A percentile compares a stretch with the other conserved stretches of the same genome.
Conservation (phyloP, 23 tunicate species). For the Halocynthia roretzi region DNA sequence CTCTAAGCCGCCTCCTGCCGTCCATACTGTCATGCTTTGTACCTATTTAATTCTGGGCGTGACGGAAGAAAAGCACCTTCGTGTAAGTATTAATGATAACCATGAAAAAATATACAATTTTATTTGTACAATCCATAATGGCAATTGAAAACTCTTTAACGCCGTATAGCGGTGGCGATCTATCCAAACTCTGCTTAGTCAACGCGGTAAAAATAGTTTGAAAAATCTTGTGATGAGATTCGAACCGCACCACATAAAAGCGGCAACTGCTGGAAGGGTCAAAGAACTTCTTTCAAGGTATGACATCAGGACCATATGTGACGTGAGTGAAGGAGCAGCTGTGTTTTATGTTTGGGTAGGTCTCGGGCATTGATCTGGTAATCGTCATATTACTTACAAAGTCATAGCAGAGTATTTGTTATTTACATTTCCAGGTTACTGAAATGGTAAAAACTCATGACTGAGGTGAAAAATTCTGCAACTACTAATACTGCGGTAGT, state of each 20-base stretch:
- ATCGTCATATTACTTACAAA: too few relatives aligned
- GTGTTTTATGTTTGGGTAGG: conserved; percentile 18
- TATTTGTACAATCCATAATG: neutral
- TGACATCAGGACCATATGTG: conserved; percentile 1
- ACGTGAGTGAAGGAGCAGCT: conserved; percentile 28
- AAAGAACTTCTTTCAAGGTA: neutral
- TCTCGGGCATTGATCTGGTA: too few relatives aligned
- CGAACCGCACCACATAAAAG: conserved; percentile 1
- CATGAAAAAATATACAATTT: neutral
- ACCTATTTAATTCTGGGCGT: conserved; percentile 12
- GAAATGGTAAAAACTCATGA: too few relatives aligned
- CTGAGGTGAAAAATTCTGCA: too few relatives aligned
- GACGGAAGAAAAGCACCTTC: conserved; percentile 8
- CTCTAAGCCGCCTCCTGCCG: conserved; percentile 14
- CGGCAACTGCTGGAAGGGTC: neutral
- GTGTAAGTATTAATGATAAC: neutral
- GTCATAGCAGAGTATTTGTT: too few relatives aligned
- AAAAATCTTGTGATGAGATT: neutral
- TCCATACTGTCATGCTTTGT: conserved; percentile 23
- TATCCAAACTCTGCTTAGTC: conserved; percentile 5
- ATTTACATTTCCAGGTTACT: too few relatives aligned
- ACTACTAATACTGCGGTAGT: too few relatives aligned
- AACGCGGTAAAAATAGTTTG: conserved; percentile 10
- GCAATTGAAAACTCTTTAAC: neutral
- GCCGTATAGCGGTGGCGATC: conserved; percentile 11